Base-by-base conservation (phyloP, 2,888 invertebrate species). In the Nomada goodeniana region DNA sequence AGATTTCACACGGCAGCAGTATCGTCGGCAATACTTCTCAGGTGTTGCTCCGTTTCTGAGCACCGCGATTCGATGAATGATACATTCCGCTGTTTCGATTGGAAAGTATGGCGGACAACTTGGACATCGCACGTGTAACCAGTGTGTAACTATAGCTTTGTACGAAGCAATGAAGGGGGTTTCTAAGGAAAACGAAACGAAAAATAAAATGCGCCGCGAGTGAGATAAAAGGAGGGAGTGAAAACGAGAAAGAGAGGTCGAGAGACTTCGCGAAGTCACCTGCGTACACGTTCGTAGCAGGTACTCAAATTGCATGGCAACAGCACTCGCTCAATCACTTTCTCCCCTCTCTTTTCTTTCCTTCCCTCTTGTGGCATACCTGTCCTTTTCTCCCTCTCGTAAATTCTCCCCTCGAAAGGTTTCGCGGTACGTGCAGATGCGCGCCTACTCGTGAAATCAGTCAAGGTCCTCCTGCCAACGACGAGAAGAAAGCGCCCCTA, bases 251-350 rank as follows among this genome's bases (percentile, higher is more conserved):
- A 67, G 72, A 47, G 63, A 76, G 57, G 55, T 36, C 36, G 76
- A 73, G 59, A 60, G 80, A 80, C 65, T 82, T 29, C 70, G 82
- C 68, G 68, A 82, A 84, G 75, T 84, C 76, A 84, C 81, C 85
- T 81, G 85, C 77, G 75, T 76, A 80, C 81, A 76, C 84, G 80
- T 77, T 73, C 85, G 76, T 80, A 81, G 86, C 88, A 85, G 89
- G 86, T 86, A 86, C 85, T 87, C 82, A 86, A 87, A 88, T 88
- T 86, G 88, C 86, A 89, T 82, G 84, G 86, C 86, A 86, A 86
- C 86, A 84, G 86, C 86, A 82, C 81, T 85, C 84, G 86, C 79
- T 76, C 85, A 84, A 74, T 84, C 85, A 80, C 84, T 84, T 82
- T 78, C 85, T 82, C 77, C 75, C 72, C 72, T 70, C 82, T 79